These are phyloP conservation scores for Palythoa grandiflora DNA, from an alignment of 92 coral and sea anemone species.

Conservation along the genomic window DNA sequence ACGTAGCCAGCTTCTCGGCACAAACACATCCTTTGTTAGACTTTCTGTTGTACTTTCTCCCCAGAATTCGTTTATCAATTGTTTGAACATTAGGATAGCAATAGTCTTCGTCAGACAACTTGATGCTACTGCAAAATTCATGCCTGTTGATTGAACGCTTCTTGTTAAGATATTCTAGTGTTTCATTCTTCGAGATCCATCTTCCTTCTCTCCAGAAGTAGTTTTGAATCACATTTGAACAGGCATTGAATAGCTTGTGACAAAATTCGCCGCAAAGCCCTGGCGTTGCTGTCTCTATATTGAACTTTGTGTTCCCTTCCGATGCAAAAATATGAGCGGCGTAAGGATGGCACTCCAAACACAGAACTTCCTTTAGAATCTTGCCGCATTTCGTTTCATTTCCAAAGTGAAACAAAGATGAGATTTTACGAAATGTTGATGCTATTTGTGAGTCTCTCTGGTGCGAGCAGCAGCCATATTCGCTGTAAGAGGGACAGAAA, in stretches of 20 bases:
- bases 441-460: constrained; percentile 66
- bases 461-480: constrained; percentile 85
- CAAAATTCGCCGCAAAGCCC: constrained; percentile 79
- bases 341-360: constrained; percentile 90
- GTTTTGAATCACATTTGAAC: constrained; percentile 65
- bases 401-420: constrained; percentile 53
- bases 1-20: constrained; percentile 75
- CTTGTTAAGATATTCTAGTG: background rate
- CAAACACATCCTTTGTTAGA: constrained; percentile 79
- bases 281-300: constrained; percentile 76
- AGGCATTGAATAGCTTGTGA: constrained; percentile 42
- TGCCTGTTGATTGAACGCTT: background rate
- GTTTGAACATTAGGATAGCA: constrained; percentile 86
- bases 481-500: constrained; percentile 76
- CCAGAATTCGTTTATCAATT: constrained; percentile 62
- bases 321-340: constrained; percentile 95
- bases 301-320: constrained; percentile 80
- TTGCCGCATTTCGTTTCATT: constrained; percentile 63
- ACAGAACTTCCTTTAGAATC: constrained; percentile 74
- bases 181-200: constrained; percentile 49
- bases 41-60: constrained; percentile 65
- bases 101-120: constrained; percentile 70
- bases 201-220: constrained; percentile 55
- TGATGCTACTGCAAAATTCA: constrained; percentile 65
- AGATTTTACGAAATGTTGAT: constrained; percentile 45